Conservation (phyloP, 2,888 invertebrate species). For the Cataglyphis altisquamis region DNA sequence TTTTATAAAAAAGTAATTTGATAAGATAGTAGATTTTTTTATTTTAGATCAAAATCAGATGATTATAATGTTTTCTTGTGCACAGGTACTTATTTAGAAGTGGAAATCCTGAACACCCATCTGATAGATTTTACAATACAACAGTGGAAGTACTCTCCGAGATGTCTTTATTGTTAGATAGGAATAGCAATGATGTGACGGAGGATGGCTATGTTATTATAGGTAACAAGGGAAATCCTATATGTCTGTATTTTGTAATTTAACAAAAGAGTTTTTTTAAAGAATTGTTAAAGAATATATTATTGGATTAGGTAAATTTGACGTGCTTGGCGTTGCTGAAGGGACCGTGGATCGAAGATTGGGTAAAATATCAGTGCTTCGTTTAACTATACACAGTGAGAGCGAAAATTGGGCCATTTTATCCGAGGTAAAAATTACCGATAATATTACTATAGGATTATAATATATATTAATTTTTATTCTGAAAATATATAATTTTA, state of each 20-base stretch:
- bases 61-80: conserved; percentile 61
- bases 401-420: conserved; percentile 96
- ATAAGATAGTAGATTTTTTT: neutral
- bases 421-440: conserved; percentile 90
- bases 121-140: conserved; percentile 95
- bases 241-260: neutral
- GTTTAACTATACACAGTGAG: conserved; percentile 93
- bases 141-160: conserved; percentile 93
- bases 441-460: neutral
- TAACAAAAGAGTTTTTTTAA: conserved; percentile 17
- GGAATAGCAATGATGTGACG: conserved; percentile 88
- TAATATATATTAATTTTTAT: conserved; percentile 36
- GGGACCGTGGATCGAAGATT: conserved; percentile 89
- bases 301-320: conserved; percentile 89
- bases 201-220: conserved; percentile 91
- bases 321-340: conserved; percentile 93
- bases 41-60: neutral
- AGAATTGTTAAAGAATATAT: neutral
- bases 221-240: conserved; percentile 83
- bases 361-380: conserved; percentile 90
- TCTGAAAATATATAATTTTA: conserved; percentile 53
- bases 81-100: conserved; percentile 94
- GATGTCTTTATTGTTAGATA: conserved; percentile 85
- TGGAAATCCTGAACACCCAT: conserved; percentile 96
- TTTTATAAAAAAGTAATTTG: conserved; percentile 89